Conservation (phyloP, 2,797 vertebrate species). For the Squalus acanthias region DNA sequence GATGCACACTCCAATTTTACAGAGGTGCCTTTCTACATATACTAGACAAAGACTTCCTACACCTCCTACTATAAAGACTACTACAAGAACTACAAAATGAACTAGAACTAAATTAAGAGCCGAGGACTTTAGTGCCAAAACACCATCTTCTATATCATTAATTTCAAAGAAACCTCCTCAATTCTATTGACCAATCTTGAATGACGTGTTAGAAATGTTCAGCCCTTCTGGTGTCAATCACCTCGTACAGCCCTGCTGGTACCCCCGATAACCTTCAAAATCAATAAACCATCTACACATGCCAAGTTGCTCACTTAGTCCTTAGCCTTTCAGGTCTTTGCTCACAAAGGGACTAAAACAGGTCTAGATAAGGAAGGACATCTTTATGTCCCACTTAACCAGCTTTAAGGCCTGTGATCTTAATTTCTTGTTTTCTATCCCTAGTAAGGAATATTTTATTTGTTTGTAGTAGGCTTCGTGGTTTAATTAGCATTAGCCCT, state of each 20-base stretch:
- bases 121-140: too few species aligned
- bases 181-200: too few species aligned
- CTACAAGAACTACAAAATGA: too few species aligned
- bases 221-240: too few species aligned
- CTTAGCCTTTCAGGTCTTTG: background rate
- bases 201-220: too few species aligned
- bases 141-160: too few species aligned
- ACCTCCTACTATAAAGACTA: too few species aligned
- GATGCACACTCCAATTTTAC: too few species aligned
- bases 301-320: background rate
- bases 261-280: too few species aligned
- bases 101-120: too few species aligned
- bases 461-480: background rate
- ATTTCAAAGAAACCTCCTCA: background rate
- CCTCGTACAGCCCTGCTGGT: too few species aligned
- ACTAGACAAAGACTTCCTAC: background rate
- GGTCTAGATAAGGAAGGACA: background rate
- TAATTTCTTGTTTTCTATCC: background rate
- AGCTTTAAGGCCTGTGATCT: background rate
- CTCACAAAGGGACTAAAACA: background rate
- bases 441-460: background rate
- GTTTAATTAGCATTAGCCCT: background rate
- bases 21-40: too few species aligned
- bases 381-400: background rate
- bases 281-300: background rate